Percentiles rank a stretch among this genome's conserved stretches.
Conservation (phyloP, 2,797 vertebrate species). For the Fundulus diaphanus region DNA sequence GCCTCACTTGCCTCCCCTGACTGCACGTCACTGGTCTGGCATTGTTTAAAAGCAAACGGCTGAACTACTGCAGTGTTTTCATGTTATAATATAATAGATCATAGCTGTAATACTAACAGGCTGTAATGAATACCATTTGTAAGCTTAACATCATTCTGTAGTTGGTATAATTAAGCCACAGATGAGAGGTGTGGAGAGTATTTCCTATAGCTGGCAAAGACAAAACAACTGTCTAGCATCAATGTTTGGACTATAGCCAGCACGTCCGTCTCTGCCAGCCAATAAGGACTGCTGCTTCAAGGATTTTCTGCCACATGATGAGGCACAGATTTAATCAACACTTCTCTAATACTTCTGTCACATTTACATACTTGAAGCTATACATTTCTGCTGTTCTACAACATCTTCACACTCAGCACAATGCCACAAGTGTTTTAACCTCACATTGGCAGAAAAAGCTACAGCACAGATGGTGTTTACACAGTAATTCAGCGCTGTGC, state of each 20-base stretch:
- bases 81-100: conserved; percentile 19
- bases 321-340: conserved; percentile 4
- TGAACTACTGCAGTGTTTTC: not conserved
- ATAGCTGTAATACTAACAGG: conserved; percentile 17
- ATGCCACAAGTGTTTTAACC: not conserved
- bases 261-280: not conserved
- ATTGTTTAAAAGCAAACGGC: not conserved
- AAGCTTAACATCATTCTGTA: conserved; percentile 11
- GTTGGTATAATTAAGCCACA: not conserved
- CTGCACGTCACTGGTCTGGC: too few relatives aligned
- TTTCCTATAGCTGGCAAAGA: conserved; percentile 21
- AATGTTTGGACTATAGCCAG: conserved; percentile 4
- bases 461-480: conserved; percentile 2
- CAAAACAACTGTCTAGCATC: conserved; percentile 38
- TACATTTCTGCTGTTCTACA: not conserved
- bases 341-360: too few relatives aligned
- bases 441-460: not conserved
- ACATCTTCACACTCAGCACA: not conserved
- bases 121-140: conserved; percentile 17
- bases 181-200: conserved; percentile 20
- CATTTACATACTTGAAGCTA: not conserved
- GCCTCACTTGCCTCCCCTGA: too few relatives aligned
- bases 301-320: conserved; percentile 13
- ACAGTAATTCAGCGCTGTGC: not conserved
- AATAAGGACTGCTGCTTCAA: not conserved